Evolutionary conservation across 2,797 vertebrate species (phyloP).

Genomic region (Enteromius treurensis): DNA sequence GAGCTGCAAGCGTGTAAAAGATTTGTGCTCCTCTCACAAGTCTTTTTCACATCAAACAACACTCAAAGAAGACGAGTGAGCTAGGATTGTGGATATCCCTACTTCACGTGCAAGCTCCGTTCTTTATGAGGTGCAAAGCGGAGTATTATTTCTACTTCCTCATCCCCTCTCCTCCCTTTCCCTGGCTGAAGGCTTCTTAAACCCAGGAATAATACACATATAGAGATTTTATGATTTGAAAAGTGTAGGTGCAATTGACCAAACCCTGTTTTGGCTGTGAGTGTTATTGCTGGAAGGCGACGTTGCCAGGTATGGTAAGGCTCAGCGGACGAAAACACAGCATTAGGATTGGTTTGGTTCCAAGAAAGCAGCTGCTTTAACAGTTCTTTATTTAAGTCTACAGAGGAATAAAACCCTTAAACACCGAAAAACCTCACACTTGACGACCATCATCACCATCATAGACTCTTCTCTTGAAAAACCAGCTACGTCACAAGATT

Average conservation of each 20-base stretch:
- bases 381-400: conserved; percentile 44
- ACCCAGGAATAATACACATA: conserved; percentile 67
- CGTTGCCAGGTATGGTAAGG: conserved; percentile 58
- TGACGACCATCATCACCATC: conserved; percentile 5
- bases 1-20: conserved; percentile 41
- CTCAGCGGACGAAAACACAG: conserved; percentile 55
- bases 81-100: conserved; percentile 47
- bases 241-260: conserved; percentile 72
- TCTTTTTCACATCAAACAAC: conserved; percentile 54
- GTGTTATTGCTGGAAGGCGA: conserved; percentile 44
- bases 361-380: conserved; percentile 45
- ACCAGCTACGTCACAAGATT: not conserved
- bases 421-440: conserved; percentile 51
- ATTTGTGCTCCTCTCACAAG: conserved; percentile 41
- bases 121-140: conserved; percentile 79
- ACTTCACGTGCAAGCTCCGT: conserved; percentile 41
- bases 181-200: conserved; percentile 56
- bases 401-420: conserved; percentile 25
- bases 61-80: conserved; percentile 52
- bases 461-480: not conserved
- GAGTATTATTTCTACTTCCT: conserved; percentile 65
- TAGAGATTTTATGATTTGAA: conserved; percentile 72
- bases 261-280: conserved; percentile 61
- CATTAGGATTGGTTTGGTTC: conserved; percentile 27
- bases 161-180: conserved; percentile 53